phyloP scores from a whole-genome alignment of 1,140 invertebrate species.

The Drosophila tsacasi region DNA sequence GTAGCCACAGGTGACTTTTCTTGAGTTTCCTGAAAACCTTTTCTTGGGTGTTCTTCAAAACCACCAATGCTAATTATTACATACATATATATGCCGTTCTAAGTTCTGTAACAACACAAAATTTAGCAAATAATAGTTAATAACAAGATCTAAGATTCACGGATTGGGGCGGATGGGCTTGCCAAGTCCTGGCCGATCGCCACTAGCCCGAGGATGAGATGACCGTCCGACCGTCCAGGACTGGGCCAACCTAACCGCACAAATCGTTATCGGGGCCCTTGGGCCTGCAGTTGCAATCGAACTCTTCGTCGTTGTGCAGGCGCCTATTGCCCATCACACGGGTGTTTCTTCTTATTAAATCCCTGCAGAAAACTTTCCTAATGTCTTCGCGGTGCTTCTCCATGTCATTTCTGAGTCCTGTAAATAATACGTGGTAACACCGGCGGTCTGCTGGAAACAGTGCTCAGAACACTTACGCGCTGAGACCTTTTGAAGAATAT shows the following conservation, averaged over 20 bases:
- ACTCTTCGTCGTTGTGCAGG: too few species aligned
- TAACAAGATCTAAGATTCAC: neutral
- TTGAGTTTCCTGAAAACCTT: neutral
- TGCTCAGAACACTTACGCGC: neutral
- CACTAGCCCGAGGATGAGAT: neutral
- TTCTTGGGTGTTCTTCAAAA: neutral
- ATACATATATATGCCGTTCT: neutral
- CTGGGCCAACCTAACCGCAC: conserved; percentile 17
- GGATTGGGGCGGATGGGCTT: neutral
- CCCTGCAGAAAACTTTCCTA: neutral
- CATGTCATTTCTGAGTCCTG: conserved; percentile 15
- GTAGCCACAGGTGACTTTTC: conserved; percentile 1
- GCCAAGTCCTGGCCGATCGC: neutral
- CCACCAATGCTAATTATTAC: neutral
- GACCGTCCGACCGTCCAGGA: neutral
- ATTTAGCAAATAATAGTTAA: neutral
- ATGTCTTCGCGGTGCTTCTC: neutral
- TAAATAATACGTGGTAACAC: neutral
- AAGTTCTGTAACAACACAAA: neutral
- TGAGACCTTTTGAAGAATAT: neutral
- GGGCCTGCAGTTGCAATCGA: conserved; percentile 12
- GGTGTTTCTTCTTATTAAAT: neutral
- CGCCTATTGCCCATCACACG: too few species aligned
- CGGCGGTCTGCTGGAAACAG: too few species aligned
- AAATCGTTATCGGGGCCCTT: neutral